A percentile compares a stretch with the other conserved stretches of the same genome.
Conservation (phyloP, 2,113 vertebrate species). For the Globicephala melas region DNA sequence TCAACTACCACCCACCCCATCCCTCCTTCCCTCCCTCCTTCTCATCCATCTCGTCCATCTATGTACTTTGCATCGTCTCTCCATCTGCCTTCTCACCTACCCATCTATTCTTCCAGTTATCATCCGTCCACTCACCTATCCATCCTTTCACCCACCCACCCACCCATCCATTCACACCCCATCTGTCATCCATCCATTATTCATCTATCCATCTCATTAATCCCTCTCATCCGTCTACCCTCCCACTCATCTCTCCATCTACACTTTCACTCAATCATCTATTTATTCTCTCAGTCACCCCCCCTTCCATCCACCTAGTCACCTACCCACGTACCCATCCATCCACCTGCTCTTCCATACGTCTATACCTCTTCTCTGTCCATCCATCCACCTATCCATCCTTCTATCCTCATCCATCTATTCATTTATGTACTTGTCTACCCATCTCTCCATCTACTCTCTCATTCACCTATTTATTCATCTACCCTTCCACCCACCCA, state of each 20-base stretch:
- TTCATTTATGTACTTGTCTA: too few species aligned
- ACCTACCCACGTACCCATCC: too few species aligned
- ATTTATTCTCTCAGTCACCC: background rate
- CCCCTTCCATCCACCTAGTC: too few species aligned
- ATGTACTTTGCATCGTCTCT: background rate
- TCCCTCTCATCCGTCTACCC: background rate
- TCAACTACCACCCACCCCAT: too few species aligned
- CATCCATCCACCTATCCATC: too few species aligned
- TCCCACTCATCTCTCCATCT: background rate
- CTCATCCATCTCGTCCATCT: background rate
- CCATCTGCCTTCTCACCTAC: background rate
- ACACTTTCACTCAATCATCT: rapidly evolving
- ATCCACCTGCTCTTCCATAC: background rate
- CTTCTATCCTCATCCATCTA: background rate
- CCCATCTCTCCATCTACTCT: background rate
- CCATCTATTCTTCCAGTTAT: background rate
- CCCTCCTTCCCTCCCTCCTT: background rate
- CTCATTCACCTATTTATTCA: background rate
- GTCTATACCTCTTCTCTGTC: too few species aligned
- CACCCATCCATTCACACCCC: background rate
- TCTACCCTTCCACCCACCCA: rapidly evolving
- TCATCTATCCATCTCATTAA: background rate
- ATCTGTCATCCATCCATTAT: too few species aligned
- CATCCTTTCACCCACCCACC: too few species aligned
- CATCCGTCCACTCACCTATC: too few species aligned